These are phyloP conservation scores for Myotis planiceps DNA, from an alignment of 2,797 vertebrate genomes.

Conservation along the genomic window DNA sequence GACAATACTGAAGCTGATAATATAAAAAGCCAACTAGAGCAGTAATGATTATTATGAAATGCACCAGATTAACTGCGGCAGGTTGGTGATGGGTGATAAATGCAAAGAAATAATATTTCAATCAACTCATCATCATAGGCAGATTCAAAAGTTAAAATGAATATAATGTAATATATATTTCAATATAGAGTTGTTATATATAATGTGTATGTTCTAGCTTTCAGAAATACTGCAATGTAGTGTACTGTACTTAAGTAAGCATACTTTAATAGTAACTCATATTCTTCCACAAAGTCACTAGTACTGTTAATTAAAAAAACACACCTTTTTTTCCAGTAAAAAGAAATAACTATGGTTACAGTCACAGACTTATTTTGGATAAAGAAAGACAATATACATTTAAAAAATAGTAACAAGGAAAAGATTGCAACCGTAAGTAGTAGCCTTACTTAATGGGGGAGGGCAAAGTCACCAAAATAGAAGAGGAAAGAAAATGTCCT, in stretches of 20 bases:
- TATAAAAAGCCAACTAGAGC: constrained; percentile 85
- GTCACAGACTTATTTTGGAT: constrained; percentile 86
- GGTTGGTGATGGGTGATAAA: constrained; percentile 86
- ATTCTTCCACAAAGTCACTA: constrained; percentile 88
- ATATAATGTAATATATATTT: constrained; percentile 88
- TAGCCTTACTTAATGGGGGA: constrained; percentile 76
- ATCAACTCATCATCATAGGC: constrained; percentile 83
- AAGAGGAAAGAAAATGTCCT: constrained; percentile 77
- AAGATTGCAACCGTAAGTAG: constrained; percentile 81
- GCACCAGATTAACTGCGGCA: constrained; percentile 83
- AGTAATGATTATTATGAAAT: constrained; percentile 84
- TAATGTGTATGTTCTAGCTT: constrained; percentile 88
- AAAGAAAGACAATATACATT: constrained; percentile 87
- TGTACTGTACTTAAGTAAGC: constrained; percentile 89
- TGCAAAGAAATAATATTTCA: constrained; percentile 84
- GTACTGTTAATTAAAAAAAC: constrained; percentile 84
- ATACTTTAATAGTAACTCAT: constrained; percentile 88
- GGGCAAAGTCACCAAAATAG: constrained; percentile 78
- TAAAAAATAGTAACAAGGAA: constrained; percentile 79
- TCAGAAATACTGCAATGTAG: constrained; percentile 90
- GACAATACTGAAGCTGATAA: constrained; percentile 85
- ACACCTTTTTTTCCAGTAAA: constrained; percentile 83
- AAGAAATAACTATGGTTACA: constrained; percentile 87
- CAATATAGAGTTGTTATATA: constrained; percentile 88
- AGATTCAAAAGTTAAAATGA: constrained; percentile 88